Percentiles rank a stretch among this genome's conserved stretches.
Conservation (phyloP, 1,140 invertebrate species). For the Ceratosolen solmsi region DNA sequence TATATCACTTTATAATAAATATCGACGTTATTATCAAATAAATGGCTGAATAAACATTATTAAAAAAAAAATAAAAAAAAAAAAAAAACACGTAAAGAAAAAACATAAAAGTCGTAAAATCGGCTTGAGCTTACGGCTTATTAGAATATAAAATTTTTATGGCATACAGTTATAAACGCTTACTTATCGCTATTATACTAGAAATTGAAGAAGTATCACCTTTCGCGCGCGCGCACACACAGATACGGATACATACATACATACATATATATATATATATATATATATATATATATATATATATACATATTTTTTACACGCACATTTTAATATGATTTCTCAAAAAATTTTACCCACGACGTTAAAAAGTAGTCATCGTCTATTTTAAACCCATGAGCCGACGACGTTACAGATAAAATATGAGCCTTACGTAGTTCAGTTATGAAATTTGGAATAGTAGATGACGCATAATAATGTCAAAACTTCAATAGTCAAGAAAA, state of each 20-base stretch:
- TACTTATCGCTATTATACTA: neutral
- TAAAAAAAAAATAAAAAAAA: neutral
- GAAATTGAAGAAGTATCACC: no score
- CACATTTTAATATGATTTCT: neutral
- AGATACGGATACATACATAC: no score
- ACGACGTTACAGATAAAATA: neutral
- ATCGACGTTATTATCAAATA: neutral
- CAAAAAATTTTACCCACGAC: neutral
- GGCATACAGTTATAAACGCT: neutral
- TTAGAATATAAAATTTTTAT: conserved; percentile 9
- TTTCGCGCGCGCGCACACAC: no score
- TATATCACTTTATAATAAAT: neutral
- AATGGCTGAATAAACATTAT: neutral
- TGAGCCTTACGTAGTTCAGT: neutral
- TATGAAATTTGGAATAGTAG: conserved; percentile 8
- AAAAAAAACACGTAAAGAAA: neutral
- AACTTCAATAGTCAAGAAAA: conserved; percentile 13
- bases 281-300: neutral
- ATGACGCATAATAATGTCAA: conserved; percentile 14
- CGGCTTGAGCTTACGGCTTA: neutral
- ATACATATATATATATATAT: neutral
- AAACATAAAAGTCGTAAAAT: neutral
- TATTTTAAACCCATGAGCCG: neutral
- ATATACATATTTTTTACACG: neutral
- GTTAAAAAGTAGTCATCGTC: neutral